Percentiles rank a stretch among this genome's conserved stretches.
Conservation (phyloP, 2,888 invertebrate genomes). For the Pocota personata region DNA sequence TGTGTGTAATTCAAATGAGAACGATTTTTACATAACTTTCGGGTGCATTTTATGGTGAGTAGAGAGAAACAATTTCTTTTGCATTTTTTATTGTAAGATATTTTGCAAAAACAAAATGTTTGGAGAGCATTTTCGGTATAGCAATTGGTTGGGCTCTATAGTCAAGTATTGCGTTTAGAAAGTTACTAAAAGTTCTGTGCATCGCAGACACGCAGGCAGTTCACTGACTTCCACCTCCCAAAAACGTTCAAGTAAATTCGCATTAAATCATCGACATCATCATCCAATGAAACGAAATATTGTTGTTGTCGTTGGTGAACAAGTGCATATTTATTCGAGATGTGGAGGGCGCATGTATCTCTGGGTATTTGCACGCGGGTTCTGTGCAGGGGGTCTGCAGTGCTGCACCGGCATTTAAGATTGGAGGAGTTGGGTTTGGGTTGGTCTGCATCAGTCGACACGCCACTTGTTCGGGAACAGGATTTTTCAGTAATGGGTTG, state of each 20-base stretch:
- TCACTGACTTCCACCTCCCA: conserved; percentile 65
- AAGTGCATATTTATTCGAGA: conserved; percentile 41
- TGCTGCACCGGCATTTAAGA: conserved; percentile 29
- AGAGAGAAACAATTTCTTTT: conserved; percentile 16
- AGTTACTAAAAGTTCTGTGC: conserved; percentile 50
- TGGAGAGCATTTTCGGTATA: background rate
- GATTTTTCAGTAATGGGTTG: conserved; percentile 51
- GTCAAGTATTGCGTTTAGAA: conserved; percentile 49
- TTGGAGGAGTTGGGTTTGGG: conserved; percentile 21
- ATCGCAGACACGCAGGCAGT: conserved; percentile 68
- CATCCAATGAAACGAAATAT: conserved; percentile 6
- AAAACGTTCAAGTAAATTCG: conserved; percentile 63
- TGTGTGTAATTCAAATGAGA: conserved; percentile 34
- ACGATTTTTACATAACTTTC: conserved; percentile 58
- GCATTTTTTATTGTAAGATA: background rate
- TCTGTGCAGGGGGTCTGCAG: conserved; percentile 61
- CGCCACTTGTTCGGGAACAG: conserved; percentile 48
- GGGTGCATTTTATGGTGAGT: conserved; percentile 54
- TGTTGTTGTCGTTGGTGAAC: conserved; percentile 32
- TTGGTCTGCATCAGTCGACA: conserved; percentile 21
- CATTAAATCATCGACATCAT: conserved; percentile 64
- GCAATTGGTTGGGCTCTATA: background rate
- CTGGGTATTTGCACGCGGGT: conserved; percentile 51
- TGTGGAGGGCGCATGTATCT: conserved; percentile 15
- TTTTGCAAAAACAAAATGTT: background rate